These are phyloP conservation scores for Chaetorhynchus papuensis DNA, from an alignment of 2,113 vertebrate genomes.

Conservation along the genomic window DNA sequence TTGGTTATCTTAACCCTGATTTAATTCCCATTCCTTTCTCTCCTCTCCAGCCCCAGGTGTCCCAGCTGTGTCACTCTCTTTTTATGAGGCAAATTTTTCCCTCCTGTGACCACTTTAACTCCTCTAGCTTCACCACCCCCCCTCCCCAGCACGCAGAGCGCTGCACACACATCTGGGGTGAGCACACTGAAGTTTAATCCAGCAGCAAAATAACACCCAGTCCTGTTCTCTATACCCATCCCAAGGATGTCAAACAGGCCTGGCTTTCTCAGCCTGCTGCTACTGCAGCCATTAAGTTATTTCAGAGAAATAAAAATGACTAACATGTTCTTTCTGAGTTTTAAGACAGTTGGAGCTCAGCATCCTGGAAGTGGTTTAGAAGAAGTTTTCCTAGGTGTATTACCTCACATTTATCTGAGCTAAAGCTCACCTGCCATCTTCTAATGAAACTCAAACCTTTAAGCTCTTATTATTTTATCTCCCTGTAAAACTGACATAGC, in stretches of 20 bases:
- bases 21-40: neutral
- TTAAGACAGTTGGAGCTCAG: neutral
- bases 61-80: neutral
- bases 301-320: neutral
- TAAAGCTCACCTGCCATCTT: neutral
- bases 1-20: neutral
- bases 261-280: neutral
- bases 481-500: neutral
- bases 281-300: neutral
- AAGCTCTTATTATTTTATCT: neutral
- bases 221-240: neutral
- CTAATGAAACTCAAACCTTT: neutral
- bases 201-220: neutral
- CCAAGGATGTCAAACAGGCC: neutral
- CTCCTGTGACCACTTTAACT: neutral
- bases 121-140: neutral
- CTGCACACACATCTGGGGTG: neutral
- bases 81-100: neutral
- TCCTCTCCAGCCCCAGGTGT: neutral
- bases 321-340: neutral
- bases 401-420: neutral
- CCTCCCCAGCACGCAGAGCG: fast-evolving
- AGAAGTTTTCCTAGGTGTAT: neutral
- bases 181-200: neutral
- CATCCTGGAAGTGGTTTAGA: neutral